Base-by-base conservation (phyloP, 2,888 invertebrate genomes). In the Maniola hyperantus region DNA sequence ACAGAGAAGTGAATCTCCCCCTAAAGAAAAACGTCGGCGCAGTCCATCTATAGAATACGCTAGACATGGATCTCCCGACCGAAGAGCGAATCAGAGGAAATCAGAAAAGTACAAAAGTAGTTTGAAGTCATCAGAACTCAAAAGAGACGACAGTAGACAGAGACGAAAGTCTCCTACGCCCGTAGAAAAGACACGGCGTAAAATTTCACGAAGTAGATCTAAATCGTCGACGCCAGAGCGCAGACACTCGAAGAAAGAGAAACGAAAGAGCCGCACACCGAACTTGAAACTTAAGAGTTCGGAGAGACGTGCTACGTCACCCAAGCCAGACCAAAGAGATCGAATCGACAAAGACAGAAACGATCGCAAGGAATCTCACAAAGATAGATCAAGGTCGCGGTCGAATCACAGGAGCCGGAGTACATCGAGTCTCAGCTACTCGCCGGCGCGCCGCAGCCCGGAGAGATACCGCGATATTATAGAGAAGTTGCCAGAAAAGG, bases 401-500 rank as follows among this genome's bases (percentile, higher is more conserved):
- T 84, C 85, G 0, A 74, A 78, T 2, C 84, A 85, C 8, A 91
- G 89, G 15, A 93, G 93, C 67, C 80, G 90, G 54, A 93, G 93
- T 74, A 89, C 92, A 0, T 94, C 93, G 11, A 94, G 93, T 71
- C 83, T 95, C 60, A 95, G 95, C 74, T 95, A 95, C 76, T 96
- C 96, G 0, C 96, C 96, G 0, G 94, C 95, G 0, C 91, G 94
- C 2, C 92, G 94, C 15, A 94, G 95, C 83, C 95, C 96, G 0
- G 95, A 95, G 75, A 92, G 95, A 0, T 95, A 96, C 79, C 93
- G 91, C 34, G 95, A 95, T 70, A 94, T 95, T 51, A 86, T 95
- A 44, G 94, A 94, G 62, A 92, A 89, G 70, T 78, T 93, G 53
- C 93, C 93, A 0, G 94, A 93, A 68, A 93, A 93, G 76, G 93